Evolutionary conservation across 2,888 invertebrate genomes (phyloP), one percentile per base, ranked within the genome.

Genomic region (Synanthedon tipuliformis): DNA sequence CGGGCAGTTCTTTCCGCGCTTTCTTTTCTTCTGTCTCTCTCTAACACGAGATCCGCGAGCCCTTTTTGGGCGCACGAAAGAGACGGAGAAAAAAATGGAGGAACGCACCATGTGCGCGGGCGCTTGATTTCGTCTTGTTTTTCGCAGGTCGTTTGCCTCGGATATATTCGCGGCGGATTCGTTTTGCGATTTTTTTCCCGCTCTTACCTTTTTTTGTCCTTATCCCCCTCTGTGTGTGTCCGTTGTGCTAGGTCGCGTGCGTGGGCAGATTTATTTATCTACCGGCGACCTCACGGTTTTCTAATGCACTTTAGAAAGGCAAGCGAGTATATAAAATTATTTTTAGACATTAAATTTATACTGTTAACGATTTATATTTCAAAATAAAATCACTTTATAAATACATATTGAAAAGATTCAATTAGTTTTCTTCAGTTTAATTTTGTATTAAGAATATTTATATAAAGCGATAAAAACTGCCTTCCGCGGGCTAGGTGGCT

Each of bases 71-170:
- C 71, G 78, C 72, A 65, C 68, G 83, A 85, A 61, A 64, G 76
- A 70, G 86, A 85, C 58, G 61, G 75, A 59, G 61, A 62, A 78
- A 82, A 86, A 86, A 87, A 86, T 84, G 82, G 78, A 77, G 72
- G 68, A 77, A 76, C 82, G 82, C 80, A 84, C 85, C 83, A 85
- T 85, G 85, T 86, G 87, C 83, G 76, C 78, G 71, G 61, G 78
- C 73, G 78, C 68, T 65, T 62, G 70, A 75, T 71, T 82, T 85
- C 78, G 81, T 81, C 75, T 84, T 86, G 75, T 83, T 86, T 85
- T 87, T 87, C 76, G 83, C 78, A 73, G 83, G 79, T 84, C 84
- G 74, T 84, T 86, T 71, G 69, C 82, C 85, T 75, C 73, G 77
- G 73, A 74, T 75, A 76, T 81, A 80, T 84, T 82, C 78, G 79